phyloP scores from a whole-genome alignment of 2,797 vertebrate genomes.

The Chaunax sp. region DNA sequence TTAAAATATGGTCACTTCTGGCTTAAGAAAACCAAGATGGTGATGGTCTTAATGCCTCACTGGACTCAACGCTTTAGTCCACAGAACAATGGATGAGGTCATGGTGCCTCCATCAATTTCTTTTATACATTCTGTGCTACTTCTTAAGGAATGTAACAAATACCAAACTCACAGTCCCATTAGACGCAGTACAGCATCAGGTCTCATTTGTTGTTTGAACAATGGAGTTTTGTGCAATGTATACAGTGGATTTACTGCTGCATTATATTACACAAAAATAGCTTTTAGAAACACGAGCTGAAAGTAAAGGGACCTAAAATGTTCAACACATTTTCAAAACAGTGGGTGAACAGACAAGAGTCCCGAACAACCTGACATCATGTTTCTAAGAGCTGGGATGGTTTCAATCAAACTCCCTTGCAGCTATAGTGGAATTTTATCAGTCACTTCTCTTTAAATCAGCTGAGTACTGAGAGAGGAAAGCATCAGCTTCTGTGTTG shows the following conservation, averaged over 20 bases:
- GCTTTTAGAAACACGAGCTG: conserved; percentile 5
- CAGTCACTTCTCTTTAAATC: neutral
- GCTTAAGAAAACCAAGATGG: too few species aligned
- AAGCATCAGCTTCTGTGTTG: neutral
- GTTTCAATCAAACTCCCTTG: conserved; percentile 9
- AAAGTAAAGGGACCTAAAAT: neutral
- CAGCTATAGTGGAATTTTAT: conserved; percentile 5
- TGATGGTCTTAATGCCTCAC: too few species aligned
- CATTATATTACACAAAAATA: neutral
- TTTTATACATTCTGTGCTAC: neutral
- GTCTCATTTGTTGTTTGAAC: neutral
- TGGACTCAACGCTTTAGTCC: neutral
- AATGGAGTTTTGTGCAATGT: too few species aligned
- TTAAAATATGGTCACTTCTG: too few species aligned
- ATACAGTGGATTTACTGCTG: conserved; percentile 3
- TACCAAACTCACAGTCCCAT: neutral
- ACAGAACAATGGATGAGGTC: neutral
- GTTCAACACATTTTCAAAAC: neutral
- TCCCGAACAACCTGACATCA: neutral
- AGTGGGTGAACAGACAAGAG: neutral
- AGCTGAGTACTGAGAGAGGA: neutral
- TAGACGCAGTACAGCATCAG: neutral
- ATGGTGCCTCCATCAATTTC: neutral
- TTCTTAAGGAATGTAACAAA: neutral
- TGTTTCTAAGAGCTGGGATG: neutral